These are phyloP conservation scores for Marmota flaviventris DNA, from an alignment of 2,113 vertebrate species.

Conservation along the genomic window DNA sequence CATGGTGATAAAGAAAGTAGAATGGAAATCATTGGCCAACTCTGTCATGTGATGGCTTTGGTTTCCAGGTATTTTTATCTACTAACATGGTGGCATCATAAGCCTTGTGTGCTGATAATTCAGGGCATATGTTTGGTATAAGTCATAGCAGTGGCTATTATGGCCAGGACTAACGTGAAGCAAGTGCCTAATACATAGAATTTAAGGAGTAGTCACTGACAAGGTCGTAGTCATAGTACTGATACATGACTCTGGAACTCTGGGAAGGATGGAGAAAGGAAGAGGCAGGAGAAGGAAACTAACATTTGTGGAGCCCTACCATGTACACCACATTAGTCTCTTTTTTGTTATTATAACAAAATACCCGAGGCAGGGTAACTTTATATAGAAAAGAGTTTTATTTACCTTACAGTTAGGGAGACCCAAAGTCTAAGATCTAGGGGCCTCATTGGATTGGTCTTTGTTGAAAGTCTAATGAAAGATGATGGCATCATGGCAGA, in stretches of 20 bases:
- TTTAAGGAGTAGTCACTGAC: neutral
- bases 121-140: neutral
- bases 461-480: neutral
- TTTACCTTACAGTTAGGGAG: neutral
- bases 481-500: neutral
- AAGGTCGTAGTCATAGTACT: neutral
- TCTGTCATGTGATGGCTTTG: neutral
- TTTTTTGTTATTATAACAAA: neutral
- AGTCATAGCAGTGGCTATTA: neutral
- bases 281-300: neutral
- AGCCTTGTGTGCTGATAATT: neutral
- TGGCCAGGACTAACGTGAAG: neutral
- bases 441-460: neutral
- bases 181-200: neutral
- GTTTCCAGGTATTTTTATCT: neutral
- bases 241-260: neutral
- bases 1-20: neutral
- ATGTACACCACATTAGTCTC: neutral
- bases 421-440: neutral
- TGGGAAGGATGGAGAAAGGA: neutral
- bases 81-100: neutral
- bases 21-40: neutral
- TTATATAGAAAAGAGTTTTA: neutral
- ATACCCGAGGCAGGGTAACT: neutral
- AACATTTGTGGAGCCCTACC: neutral